Percentiles rank a stretch among this genome's conserved stretches.
These are phyloP conservation scores for Artemisiospiza belli DNA, from an alignment of 2,113 vertebrate genomes.

Conservation along the genomic window DNA sequence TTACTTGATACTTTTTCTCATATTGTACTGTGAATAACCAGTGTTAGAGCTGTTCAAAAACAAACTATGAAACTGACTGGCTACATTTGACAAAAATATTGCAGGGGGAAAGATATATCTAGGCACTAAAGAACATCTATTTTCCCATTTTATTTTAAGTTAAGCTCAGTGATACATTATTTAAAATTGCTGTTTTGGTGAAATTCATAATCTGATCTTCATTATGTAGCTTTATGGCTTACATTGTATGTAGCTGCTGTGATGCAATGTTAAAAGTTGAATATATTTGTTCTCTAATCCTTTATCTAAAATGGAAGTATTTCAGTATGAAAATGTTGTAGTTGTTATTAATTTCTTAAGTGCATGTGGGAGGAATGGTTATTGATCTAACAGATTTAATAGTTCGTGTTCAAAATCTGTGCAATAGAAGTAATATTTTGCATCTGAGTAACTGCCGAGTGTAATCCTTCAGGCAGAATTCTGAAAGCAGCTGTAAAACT, in stretches of 20 bases:
- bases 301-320: constrained; percentile 49
- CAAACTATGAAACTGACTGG: background rate
- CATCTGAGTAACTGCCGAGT: constrained; percentile 62
- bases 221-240: background rate
- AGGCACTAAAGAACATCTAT: background rate
- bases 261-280: background rate
- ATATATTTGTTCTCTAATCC: constrained; percentile 10
- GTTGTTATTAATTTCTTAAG: constrained; percentile 63
- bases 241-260: background rate
- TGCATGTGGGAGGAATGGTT: constrained; percentile 61
- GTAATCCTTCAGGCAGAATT: constrained; percentile 70
- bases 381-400: constrained; percentile 72
- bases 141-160: background rate
- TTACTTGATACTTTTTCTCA: background rate
- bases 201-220: constrained; percentile 29
- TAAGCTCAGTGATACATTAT: background rate
- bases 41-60: background rate
- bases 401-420: constrained; percentile 64
- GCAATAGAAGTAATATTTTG: constrained; percentile 71
- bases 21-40: background rate
- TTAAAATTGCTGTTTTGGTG: constrained; percentile 7
- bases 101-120: background rate
- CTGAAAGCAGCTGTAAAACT: constrained; percentile 69
- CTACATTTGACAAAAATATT: background rate
- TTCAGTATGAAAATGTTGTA: constrained; percentile 47